Conservation (phyloP, 2,113 vertebrate genomes). For the Thermophis baileyi region DNA sequence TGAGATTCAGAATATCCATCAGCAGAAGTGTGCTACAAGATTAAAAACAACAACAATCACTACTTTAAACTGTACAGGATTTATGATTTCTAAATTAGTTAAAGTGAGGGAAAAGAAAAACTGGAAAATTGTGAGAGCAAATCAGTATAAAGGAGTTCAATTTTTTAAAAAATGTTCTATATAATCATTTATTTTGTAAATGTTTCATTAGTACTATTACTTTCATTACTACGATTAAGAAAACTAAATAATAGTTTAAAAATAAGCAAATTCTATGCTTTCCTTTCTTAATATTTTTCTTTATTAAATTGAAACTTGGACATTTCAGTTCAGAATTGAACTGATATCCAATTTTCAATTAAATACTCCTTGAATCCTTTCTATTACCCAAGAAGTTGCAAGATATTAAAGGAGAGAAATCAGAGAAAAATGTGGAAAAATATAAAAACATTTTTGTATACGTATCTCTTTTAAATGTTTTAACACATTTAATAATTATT, state of each 20-base stretch:
- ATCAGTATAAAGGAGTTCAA: not conserved
- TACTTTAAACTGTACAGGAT: slow-evolving; percentile 16
- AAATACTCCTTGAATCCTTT: not conserved
- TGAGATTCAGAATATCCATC: slow-evolving; percentile 87
- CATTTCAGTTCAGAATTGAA: not conserved
- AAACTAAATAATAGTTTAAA: not conserved
- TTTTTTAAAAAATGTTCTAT: not conserved
- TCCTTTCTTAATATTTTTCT: not conserved
- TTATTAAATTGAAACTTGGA: rapidly evolving
- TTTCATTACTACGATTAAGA: not conserved
- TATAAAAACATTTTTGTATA: not conserved
- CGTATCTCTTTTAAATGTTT: not conserved
- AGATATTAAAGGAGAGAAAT: not conserved
- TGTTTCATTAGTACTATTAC: not conserved
- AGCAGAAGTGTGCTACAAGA: slow-evolving; percentile 85
- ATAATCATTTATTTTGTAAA: not conserved
- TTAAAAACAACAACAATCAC: not conserved
- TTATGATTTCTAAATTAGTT: not conserved
- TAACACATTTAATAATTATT: not conserved
- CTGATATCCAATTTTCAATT: not conserved
- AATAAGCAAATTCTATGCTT: not conserved
- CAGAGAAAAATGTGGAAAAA: not conserved
- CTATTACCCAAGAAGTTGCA: not conserved
- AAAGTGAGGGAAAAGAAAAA: not conserved
- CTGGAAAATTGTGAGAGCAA: not conserved